Conservation (phyloP, 2,113 vertebrate species). For the Dicrurus megarhynchus region DNA sequence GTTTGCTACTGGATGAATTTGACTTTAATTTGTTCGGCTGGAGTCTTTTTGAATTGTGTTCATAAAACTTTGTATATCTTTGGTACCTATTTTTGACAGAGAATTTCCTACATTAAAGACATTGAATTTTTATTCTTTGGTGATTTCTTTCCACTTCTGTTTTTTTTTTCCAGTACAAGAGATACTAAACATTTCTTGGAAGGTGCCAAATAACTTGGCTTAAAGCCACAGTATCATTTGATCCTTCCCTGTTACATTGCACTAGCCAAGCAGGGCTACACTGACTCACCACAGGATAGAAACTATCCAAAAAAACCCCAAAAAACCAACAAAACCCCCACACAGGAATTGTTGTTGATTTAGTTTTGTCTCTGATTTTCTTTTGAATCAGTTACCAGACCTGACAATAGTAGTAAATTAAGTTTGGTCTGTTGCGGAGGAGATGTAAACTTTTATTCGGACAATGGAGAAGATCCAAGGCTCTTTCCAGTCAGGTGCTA, state of each 20-base stretch:
- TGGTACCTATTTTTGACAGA: conserved; percentile 19
- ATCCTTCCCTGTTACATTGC: background rate
- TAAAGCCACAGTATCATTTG: background rate
- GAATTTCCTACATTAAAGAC: background rate
- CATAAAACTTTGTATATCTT: conserved; percentile 15
- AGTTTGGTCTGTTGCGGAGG: background rate
- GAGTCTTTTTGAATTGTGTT: conserved; percentile 33
- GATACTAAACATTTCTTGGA: background rate
- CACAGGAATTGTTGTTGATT: background rate
- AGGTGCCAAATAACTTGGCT: background rate
- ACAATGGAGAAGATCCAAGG: background rate
- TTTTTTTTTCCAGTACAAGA: background rate
- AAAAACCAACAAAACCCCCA: background rate
- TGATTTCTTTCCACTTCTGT: background rate
- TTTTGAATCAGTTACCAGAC: background rate
- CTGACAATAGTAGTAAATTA: background rate
- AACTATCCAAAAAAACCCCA: accelerated
- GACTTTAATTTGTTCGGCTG: conserved; percentile 61
- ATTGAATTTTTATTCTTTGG: background rate
- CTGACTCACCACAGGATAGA: background rate
- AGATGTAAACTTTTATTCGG: background rate
- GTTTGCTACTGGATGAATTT: conserved; percentile 68
- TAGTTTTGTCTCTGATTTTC: background rate
- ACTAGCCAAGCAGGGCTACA: background rate
- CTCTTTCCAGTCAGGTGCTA: background rate